Conservation (phyloP, 2,888 invertebrate species). For the Polymixis flavicincta region DNA sequence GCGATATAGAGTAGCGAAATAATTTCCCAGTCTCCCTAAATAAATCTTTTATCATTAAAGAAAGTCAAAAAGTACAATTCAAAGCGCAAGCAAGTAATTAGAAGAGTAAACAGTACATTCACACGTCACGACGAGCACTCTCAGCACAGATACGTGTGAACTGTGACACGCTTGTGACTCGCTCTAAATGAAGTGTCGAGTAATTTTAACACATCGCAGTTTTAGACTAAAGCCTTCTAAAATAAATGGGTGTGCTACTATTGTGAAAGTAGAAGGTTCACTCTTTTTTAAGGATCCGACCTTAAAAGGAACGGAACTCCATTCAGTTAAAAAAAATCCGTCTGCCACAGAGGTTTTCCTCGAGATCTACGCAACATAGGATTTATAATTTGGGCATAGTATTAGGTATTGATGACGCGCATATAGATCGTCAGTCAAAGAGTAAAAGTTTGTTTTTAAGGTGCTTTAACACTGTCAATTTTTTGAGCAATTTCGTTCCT, state of each 20-base stretch:
- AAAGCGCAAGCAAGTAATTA: slow-evolving; percentile 30
- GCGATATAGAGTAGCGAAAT: background rate
- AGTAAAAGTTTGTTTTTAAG: background rate
- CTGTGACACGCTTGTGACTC: slow-evolving; percentile 16
- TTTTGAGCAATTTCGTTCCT: no score
- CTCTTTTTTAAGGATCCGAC: no score
- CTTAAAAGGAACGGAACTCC: background rate
- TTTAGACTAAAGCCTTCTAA: slow-evolving; percentile 12
- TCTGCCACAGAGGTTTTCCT: background rate
- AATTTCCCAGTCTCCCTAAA: background rate
- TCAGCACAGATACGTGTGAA: slow-evolving; percentile 23
- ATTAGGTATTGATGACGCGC: background rate
- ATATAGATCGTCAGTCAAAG: background rate
- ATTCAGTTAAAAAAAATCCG: background rate
- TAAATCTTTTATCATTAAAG: slow-evolving; percentile 18
- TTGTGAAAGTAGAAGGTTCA: slow-evolving; percentile 15
- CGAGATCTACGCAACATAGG: background rate
- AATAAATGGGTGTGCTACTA: slow-evolving; percentile 5
- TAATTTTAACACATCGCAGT: slow-evolving; percentile 37
- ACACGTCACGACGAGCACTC: slow-evolving; percentile 14
- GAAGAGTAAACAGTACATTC: slow-evolving; percentile 20
- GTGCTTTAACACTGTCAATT: no score
- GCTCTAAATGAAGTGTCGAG: slow-evolving; percentile 29
- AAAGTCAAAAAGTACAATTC: slow-evolving; percentile 13
- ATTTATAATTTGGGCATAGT: background rate